A percentile compares a stretch with the other conserved stretches of the same genome.
Conservation (phyloP, 2,888 invertebrate species). For the Choristoneura rosaceana region DNA sequence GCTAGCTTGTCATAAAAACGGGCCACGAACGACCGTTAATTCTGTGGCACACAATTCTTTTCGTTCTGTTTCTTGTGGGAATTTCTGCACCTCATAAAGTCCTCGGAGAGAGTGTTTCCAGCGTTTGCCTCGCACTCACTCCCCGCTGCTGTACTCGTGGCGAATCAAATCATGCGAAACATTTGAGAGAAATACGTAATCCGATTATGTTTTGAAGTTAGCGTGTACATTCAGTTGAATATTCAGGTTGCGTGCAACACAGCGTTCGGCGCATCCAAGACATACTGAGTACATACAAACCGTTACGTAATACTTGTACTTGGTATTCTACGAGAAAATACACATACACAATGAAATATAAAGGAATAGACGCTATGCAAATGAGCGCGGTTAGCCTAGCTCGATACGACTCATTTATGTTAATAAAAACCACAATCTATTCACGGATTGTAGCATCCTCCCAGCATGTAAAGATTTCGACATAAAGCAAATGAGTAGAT, state of each 20-base stretch:
- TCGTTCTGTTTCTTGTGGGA: conserved; percentile 29
- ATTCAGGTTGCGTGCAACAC: conserved; percentile 27
- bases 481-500: conserved; percentile 2
- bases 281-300: conserved; percentile 24
- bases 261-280: conserved; percentile 22
- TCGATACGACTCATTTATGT: conserved; percentile 13
- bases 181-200: conserved; percentile 15
- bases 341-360: not conserved
- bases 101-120: conserved; percentile 29
- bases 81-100: conserved; percentile 29
- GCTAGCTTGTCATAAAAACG: conserved; percentile 31
- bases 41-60: conserved; percentile 28
- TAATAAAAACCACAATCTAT: conserved; percentile 17
- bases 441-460: not conserved
- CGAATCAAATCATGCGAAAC: conserved; percentile 19
- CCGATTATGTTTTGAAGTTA: conserved; percentile 16
- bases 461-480: conserved; percentile 6
- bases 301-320: conserved; percentile 24
- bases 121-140: conserved; percentile 21
- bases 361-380: conserved; percentile 19
- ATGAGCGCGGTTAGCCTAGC: conserved; percentile 12
- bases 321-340: conserved; percentile 8
- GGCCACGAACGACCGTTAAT: conserved; percentile 21
- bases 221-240: conserved; percentile 9
- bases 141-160: conserved; percentile 17